These are phyloP conservation scores for Sitta europaea DNA, from an alignment of 2,113 vertebrate genomes.

Conservation along the genomic window DNA sequence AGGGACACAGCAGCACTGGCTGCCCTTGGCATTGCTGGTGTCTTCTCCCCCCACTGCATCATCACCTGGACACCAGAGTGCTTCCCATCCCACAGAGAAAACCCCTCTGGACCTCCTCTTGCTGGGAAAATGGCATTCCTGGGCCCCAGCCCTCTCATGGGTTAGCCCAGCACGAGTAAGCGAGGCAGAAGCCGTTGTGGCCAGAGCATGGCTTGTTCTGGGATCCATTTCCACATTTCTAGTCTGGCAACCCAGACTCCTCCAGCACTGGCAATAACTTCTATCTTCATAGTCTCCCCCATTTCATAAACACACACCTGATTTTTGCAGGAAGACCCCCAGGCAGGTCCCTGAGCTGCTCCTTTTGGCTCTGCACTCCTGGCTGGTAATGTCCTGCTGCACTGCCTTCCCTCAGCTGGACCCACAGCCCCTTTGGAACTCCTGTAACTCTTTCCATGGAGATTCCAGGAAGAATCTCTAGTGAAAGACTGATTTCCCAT, in stretches of 20 bases:
- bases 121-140: not conserved
- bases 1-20: not conserved
- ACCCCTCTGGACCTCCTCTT: not conserved
- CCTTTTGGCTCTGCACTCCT: not conserved
- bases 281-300: not conserved
- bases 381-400: not conserved
- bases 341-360: not conserved
- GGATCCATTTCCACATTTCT: not conserved
- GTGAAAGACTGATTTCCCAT: constrained; percentile 24
- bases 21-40: not conserved
- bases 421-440: not conserved
- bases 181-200: fast-evolving
- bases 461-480: not conserved
- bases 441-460: not conserved
- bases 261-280: not conserved
- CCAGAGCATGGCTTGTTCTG: not conserved
- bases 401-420: not conserved
- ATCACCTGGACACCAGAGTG: fast-evolving
- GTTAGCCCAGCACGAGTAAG: not conserved
- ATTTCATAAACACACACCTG: not conserved
- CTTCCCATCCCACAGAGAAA: not conserved
- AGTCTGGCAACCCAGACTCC: not conserved
- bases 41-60: not conserved
- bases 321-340: not conserved
- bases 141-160: not conserved